phyloP scores from a whole-genome alignment of 2,888 invertebrate species.

The Congeria kusceri region DNA sequence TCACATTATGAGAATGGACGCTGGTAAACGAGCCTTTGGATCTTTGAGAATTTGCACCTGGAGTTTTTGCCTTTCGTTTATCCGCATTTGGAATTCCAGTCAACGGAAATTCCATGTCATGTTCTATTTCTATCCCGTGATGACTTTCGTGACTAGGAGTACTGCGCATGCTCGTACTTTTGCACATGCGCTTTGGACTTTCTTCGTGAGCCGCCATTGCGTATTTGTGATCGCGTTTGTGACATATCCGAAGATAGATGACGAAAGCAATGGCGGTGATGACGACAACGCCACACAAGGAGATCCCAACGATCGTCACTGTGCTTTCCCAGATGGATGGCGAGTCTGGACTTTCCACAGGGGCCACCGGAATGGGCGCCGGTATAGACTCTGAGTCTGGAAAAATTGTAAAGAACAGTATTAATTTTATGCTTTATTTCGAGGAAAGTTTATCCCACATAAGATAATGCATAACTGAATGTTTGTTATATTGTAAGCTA shows the following conservation, averaged over 20 bases:
- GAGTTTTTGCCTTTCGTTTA: conserved; percentile 57
- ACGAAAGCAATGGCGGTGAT: conserved; percentile 76
- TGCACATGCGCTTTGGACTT: conserved; percentile 75
- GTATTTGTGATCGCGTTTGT: conserved; percentile 76
- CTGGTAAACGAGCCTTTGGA: conserved; percentile 72
- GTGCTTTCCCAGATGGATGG: conserved; percentile 78
- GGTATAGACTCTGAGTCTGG: conserved; percentile 23
- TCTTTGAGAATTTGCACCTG: conserved; percentile 67
- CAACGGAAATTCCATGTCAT: conserved; percentile 79
- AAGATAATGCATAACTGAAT: too few species aligned
- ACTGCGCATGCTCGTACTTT: conserved; percentile 73
- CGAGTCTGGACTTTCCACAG: conserved; percentile 20
- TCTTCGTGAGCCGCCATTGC: conserved; percentile 75
- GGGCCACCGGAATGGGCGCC: conserved; percentile 34
- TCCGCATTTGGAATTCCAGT: conserved; percentile 63
- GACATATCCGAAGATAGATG: conserved; percentile 75
- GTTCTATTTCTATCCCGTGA: conserved; percentile 72
- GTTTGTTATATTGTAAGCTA: too few species aligned
- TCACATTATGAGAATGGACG: conserved; percentile 53
- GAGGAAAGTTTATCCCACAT: too few species aligned
- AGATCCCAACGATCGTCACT: conserved; percentile 81
- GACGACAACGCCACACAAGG: conserved; percentile 79
- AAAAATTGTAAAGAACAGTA: neutral
- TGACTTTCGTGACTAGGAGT: conserved; percentile 69
- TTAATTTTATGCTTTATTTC: too few species aligned